Conservation (phyloP, 2,888 invertebrate genomes). For the Eledona agricola region DNA sequence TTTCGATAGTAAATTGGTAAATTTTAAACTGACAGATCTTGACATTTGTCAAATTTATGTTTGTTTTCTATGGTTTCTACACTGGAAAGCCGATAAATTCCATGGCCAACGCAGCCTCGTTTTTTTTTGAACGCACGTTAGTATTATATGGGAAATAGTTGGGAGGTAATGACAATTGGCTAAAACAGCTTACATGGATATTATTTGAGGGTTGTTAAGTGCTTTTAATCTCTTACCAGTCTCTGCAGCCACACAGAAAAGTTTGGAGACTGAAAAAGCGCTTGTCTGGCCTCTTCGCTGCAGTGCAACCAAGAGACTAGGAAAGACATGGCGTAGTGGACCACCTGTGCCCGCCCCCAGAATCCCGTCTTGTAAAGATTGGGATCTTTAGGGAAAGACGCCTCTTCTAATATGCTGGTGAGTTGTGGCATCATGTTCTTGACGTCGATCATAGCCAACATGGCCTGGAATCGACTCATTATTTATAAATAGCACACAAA, state of each 20-base stretch:
- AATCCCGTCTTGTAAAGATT: conserved; percentile 91
- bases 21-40: too few species aligned
- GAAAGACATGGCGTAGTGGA: conserved; percentile 91
- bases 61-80: too few species aligned
- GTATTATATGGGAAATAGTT: too few species aligned
- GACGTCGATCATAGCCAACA: conserved; percentile 86
- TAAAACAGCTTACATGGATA: too few species aligned
- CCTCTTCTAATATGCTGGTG: conserved; percentile 88
- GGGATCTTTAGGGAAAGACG: conserved; percentile 80
- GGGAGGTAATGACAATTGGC: too few species aligned
- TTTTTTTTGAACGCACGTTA: too few species aligned
- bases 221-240: too few species aligned
- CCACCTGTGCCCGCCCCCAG: conserved; percentile 91
- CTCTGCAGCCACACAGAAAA: conserved; percentile 85
- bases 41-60: too few species aligned
- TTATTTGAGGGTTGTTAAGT: too few species aligned
- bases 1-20: too few species aligned
- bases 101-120: too few species aligned
- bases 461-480: conserved; percentile 61
- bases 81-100: too few species aligned
- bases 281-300: conserved; percentile 78
- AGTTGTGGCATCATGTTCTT: conserved; percentile 84
- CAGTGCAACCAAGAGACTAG: conserved; percentile 94
- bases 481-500: conserved; percentile 32
- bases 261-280: conserved; percentile 77